Conservation (phyloP, 1,140 invertebrate species). For the Coptotermes formosanus region DNA sequence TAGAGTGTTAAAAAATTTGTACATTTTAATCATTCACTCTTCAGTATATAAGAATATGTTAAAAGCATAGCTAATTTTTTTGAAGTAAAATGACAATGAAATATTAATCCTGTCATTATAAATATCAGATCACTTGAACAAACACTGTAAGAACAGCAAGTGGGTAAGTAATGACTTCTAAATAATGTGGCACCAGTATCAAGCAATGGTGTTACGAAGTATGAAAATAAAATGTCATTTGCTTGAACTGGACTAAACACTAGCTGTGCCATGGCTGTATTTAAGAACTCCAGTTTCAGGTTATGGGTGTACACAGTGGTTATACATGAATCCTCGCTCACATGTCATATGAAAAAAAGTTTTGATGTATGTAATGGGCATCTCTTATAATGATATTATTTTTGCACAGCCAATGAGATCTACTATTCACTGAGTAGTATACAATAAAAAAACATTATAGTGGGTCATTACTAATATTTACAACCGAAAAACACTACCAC, state of each 20-base stretch:
- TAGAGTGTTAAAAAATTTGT: background rate
- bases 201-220: background rate
- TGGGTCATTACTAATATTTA: background rate
- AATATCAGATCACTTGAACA: background rate
- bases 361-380: background rate
- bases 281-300: background rate
- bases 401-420: background rate
- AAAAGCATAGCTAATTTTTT: background rate
- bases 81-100: background rate
- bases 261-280: background rate
- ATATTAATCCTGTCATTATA: background rate
- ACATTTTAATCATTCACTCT: background rate
- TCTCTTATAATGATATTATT: background rate
- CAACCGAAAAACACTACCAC: background rate
- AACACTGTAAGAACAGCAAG: background rate
- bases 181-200: background rate
- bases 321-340: background rate
- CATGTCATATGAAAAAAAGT: background rate
- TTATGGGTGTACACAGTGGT: background rate
- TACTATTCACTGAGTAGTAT: background rate
- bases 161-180: conserved; percentile 4
- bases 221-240: background rate
- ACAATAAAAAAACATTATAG: conserved; percentile 14
- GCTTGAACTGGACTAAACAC: background rate
- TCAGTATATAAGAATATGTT: background rate